Conservation (phyloP, 2,797 vertebrate genomes). For the Ataeniobius toweri region DNA sequence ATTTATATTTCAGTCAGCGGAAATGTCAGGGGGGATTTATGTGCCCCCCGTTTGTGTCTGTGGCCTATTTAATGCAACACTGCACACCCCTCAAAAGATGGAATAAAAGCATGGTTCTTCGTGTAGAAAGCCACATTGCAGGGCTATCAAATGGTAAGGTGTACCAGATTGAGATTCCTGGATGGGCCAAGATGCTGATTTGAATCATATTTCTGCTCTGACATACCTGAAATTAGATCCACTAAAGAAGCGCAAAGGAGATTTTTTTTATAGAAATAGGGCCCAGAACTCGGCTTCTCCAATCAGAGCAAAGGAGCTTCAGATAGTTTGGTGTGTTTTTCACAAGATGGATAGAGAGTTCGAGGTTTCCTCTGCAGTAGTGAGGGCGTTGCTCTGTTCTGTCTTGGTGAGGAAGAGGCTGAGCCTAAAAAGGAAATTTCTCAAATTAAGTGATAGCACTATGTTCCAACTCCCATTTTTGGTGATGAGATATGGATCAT, state of each 20-base stretch:
- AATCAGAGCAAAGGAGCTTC: neutral
- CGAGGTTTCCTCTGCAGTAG: neutral
- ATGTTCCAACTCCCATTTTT: neutral
- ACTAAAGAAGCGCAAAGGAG: neutral
- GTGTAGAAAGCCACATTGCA: conserved; percentile 14
- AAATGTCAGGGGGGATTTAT: conserved; percentile 65
- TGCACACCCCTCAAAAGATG: conserved; percentile 50
- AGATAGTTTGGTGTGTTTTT: neutral
- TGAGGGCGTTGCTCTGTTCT: neutral
- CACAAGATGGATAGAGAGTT: neutral
- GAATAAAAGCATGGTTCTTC: conserved; percentile 40
- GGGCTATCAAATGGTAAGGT: conserved; percentile 39
- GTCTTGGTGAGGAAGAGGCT: neutral
- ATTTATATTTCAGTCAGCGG: conserved; percentile 52
- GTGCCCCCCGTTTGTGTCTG: conserved; percentile 44
- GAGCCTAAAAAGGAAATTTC: neutral
- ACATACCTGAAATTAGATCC: conserved; percentile 1
- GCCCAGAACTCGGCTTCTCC: conserved; percentile 2
- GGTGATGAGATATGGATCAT: neutral
- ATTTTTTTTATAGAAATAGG: neutral
- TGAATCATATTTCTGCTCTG: conserved; percentile 24
- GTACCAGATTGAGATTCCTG: conserved; percentile 20
- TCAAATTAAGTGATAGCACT: neutral
- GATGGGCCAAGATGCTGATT: conserved; percentile 15
- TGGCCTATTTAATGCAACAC: conserved; percentile 66